Conservation (phyloP, 2,113 vertebrate genomes). For the Leucopternis melanops region DNA sequence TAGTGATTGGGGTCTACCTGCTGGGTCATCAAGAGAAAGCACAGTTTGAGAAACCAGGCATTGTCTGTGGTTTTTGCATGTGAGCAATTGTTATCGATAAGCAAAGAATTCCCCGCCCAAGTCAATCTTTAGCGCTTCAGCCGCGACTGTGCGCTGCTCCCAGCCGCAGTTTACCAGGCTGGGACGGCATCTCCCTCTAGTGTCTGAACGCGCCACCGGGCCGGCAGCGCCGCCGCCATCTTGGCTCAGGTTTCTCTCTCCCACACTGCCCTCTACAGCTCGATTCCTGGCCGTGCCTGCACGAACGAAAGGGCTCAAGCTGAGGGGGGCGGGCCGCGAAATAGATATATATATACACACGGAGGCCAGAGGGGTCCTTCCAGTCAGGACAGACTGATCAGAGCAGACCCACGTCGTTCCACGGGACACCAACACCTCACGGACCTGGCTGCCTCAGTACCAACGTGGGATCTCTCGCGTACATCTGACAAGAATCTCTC, state of each 20-base stretch:
- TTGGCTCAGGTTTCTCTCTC: background rate
- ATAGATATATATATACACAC: too few relatives aligned
- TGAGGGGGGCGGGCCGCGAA: too few relatives aligned
- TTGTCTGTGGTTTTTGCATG: background rate
- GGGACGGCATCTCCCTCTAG: background rate
- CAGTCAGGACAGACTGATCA: background rate
- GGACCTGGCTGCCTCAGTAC: background rate
- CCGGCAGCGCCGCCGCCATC: background rate
- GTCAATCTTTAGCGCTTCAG: fast-evolving
- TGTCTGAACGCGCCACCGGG: fast-evolving
- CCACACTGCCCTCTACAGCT: slow-evolving; percentile 47
- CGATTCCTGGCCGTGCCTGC: background rate
- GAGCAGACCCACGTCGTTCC: background rate
- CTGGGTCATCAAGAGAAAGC: background rate
- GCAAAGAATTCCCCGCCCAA: background rate
- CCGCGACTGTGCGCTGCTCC: too few relatives aligned
- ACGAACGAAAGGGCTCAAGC: fast-evolving
- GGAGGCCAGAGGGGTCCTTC: background rate
- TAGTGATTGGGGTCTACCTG: background rate
- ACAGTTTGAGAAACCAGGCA: background rate
- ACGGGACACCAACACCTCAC: fast-evolving
- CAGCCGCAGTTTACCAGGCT: background rate
- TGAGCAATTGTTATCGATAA: background rate
- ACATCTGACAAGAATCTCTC: background rate
- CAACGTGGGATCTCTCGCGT: fast-evolving